phyloP scores from a whole-genome alignment of 2,113 vertebrate genomes.

The Mandrillus leucophaeus region DNA sequence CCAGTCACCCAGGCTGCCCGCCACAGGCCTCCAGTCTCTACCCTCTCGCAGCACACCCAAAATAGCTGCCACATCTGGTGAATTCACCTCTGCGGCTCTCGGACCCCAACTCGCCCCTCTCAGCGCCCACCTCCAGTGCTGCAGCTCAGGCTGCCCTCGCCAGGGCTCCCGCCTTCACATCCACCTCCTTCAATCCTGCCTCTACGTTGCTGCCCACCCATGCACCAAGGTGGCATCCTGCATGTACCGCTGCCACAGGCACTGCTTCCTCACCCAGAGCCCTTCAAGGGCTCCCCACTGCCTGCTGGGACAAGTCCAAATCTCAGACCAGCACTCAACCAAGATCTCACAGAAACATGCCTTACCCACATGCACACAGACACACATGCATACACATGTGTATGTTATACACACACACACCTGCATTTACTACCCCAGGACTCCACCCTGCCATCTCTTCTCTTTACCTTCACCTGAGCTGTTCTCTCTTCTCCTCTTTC shows the following conservation, averaged over 20 bases:
- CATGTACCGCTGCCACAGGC: neutral
- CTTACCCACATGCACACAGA: neutral
- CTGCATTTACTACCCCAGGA: neutral
- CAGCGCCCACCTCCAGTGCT: rapidly evolving
- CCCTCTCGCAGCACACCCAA: neutral
- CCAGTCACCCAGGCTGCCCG: neutral
- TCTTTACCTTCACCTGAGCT: neutral
- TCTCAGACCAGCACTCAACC: neutral
- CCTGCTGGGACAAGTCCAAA: neutral
- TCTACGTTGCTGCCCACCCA: neutral
- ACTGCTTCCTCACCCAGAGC: neutral
- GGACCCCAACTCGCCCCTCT: rapidly evolving
- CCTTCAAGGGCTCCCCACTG: neutral
- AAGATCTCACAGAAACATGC: neutral
- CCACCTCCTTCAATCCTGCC: neutral
- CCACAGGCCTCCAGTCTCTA: neutral
- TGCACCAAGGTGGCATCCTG: neutral
- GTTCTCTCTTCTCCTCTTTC: neutral
- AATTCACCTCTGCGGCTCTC: neutral
- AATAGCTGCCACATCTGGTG: neutral
- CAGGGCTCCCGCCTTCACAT: neutral
- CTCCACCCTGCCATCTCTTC: neutral
- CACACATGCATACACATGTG: neutral
- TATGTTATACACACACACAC: neutral
- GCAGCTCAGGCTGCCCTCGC: neutral